Evolutionary conservation across 2,797 vertebrate species (phyloP).

Genomic region (Calcarius lapponicus): DNA sequence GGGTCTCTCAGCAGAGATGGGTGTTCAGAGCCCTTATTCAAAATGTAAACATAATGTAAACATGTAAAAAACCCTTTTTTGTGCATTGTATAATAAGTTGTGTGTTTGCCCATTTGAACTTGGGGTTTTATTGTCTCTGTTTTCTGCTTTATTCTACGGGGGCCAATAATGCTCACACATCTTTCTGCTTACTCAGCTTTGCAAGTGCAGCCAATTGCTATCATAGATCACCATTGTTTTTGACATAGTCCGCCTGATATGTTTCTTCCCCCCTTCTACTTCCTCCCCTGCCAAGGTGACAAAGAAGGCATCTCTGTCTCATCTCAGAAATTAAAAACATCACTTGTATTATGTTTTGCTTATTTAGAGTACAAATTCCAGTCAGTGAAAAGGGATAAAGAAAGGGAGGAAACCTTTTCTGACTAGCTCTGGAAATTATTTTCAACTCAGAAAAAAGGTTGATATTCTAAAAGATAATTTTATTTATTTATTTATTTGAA

Average conservation of each 20-base stretch:
- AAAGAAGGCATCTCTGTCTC: not conserved
- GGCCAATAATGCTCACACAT: not conserved
- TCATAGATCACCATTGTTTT: not conserved
- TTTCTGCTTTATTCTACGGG: not conserved
- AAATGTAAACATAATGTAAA: not conserved
- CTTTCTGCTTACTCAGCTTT: slow-evolving; percentile 47
- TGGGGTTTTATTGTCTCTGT: not conserved
- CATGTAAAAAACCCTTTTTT: not conserved
- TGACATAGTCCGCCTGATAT: not conserved
- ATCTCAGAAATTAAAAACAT: not conserved
- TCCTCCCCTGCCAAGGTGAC: not conserved
- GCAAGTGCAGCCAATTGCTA: not conserved
- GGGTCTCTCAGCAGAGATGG: not conserved
- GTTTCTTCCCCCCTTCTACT: not conserved
- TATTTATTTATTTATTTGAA: not conserved
- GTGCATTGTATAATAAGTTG: not conserved
- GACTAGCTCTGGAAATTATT: not conserved
- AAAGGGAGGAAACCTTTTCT: not conserved
- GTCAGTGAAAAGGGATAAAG: not conserved
- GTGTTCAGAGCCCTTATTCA: not conserved
- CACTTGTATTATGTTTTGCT: not conserved
- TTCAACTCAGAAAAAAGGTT: not conserved
- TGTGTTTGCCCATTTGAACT: not conserved
- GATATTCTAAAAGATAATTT: not conserved
- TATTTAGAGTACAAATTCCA: not conserved